Evolutionary conservation across 2,113 vertebrate species (phyloP).

Genomic region (Puma concolor): DNA sequence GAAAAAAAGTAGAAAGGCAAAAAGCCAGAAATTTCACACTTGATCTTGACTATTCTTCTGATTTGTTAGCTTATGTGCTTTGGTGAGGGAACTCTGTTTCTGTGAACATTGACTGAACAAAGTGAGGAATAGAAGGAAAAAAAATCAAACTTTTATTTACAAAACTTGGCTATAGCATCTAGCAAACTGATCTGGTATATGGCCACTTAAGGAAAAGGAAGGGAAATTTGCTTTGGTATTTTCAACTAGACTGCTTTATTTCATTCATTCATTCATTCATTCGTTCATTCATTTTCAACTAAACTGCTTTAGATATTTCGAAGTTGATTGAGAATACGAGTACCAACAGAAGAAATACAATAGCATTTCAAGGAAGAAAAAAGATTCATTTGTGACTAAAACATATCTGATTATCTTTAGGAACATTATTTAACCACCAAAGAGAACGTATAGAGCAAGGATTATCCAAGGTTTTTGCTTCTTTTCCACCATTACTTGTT

Average conservation of each 20-base stretch:
- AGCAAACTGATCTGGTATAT: not conserved
- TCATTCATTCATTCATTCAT: not conserved
- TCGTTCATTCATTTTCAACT: not conserved
- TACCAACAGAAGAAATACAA: not conserved
- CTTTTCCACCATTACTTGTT: not conserved
- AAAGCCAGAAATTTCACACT: not conserved
- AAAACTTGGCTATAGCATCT: not conserved
- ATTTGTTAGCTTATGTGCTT: not conserved
- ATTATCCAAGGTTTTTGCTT: not conserved
- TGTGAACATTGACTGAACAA: not conserved
- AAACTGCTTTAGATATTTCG: not conserved
- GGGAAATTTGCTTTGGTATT: not conserved
- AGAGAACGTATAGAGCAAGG: not conserved
- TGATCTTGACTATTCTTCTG: not conserved
- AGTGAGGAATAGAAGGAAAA: not conserved
- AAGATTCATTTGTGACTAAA: not conserved
- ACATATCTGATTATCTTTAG: not conserved
- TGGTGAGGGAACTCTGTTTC: not conserved
- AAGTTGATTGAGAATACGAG: not conserved
- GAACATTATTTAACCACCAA: not conserved
- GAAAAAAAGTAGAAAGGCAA: not conserved
- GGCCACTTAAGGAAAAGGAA: not conserved
- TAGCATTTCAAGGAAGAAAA: constrained; percentile 7
- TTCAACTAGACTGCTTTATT: not conserved
- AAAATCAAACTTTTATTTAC: not conserved